Percentiles rank a stretch among this genome's conserved stretches.
Evolutionary conservation across 2,888 invertebrate species (phyloP).

Genomic region (Drepana falcataria): DNA sequence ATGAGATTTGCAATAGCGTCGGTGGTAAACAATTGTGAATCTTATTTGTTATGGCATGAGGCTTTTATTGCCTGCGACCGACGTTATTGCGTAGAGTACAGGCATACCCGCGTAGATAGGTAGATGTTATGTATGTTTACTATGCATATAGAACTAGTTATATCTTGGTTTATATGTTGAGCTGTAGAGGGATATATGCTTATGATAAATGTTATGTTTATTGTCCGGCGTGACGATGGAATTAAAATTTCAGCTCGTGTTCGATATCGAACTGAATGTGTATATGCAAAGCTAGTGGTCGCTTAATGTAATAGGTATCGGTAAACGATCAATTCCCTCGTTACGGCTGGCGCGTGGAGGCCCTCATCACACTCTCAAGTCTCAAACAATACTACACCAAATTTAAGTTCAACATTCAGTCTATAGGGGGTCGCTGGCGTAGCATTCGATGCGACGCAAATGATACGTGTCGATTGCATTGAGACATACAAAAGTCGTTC

Average conservation of each 20-base stretch:
- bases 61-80: slow-evolving; percentile 28
- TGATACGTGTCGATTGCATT: too few species aligned
- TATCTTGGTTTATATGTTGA: slow-evolving; percentile 31
- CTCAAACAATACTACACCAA: slow-evolving; percentile 13
- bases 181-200: slow-evolving; percentile 54
- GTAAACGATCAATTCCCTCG: slow-evolving; percentile 25
- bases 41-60: slow-evolving; percentile 22
- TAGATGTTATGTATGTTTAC: slow-evolving; percentile 72
- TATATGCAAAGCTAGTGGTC: too few species aligned
- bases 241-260: slow-evolving; percentile 19
- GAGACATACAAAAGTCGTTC: too few species aligned
- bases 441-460: too few species aligned
- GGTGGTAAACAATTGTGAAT: slow-evolving; percentile 27
- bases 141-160: slow-evolving; percentile 27
- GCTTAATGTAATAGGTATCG: too few species aligned
- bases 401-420: not conserved
- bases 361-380: slow-evolving; percentile 43
- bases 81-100: slow-evolving; percentile 22
- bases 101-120: slow-evolving; percentile 54
- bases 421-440: not conserved
- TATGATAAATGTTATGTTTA: slow-evolving; percentile 27
- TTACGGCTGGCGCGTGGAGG: slow-evolving; percentile 29
- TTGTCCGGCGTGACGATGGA: slow-evolving; percentile 35
- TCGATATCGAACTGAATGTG: not conserved
- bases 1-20: slow-evolving; percentile 28